Percentiles rank a stretch among this genome's conserved stretches.
phyloP scores from a whole-genome alignment of 1,140 invertebrate genomes.

The Nylanderia fulva region DNA sequence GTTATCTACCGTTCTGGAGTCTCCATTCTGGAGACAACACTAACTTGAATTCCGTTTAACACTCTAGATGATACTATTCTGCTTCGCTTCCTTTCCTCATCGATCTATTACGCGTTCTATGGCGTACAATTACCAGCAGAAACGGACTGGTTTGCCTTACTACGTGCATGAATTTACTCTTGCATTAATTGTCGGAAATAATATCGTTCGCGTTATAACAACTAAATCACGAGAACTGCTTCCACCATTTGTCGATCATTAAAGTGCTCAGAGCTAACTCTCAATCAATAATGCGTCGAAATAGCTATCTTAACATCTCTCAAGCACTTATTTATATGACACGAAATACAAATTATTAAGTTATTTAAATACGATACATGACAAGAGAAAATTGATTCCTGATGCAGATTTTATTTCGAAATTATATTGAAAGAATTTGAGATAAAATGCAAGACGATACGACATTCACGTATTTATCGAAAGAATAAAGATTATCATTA shows the following conservation, averaged over 20 bases:
- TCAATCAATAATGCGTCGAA: constrained; percentile 53
- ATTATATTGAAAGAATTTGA: constrained; percentile 14
- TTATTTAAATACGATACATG: neutral
- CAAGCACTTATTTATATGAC: constrained; percentile 36
- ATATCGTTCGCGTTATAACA: constrained; percentile 53
- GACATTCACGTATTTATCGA: constrained; percentile 11
- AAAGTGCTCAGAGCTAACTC: constrained; percentile 51
- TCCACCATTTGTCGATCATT: constrained; percentile 58
- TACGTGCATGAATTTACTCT: constrained; percentile 60
- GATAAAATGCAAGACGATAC: neutral
- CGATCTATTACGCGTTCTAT: constrained; percentile 60
- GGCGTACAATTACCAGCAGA: constrained; percentile 58
- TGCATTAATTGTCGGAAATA: constrained; percentile 57
- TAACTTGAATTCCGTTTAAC: constrained; percentile 63
- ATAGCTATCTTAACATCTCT: constrained; percentile 40
- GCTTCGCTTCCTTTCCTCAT: constrained; percentile 55
- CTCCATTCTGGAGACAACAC: constrained; percentile 35
- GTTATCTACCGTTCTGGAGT: constrained; percentile 36
- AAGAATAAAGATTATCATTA: constrained; percentile 1
- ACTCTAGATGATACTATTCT: constrained; percentile 54
- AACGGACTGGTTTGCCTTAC: constrained; percentile 55
- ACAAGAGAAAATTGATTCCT: constrained; percentile 6
- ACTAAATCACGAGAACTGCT: constrained; percentile 60
- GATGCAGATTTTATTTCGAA: constrained; percentile 12
- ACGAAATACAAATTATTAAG: neutral